phyloP scores from a whole-genome alignment of 2,797 vertebrate genomes.

The Poeciliopsis presidionis region DNA sequence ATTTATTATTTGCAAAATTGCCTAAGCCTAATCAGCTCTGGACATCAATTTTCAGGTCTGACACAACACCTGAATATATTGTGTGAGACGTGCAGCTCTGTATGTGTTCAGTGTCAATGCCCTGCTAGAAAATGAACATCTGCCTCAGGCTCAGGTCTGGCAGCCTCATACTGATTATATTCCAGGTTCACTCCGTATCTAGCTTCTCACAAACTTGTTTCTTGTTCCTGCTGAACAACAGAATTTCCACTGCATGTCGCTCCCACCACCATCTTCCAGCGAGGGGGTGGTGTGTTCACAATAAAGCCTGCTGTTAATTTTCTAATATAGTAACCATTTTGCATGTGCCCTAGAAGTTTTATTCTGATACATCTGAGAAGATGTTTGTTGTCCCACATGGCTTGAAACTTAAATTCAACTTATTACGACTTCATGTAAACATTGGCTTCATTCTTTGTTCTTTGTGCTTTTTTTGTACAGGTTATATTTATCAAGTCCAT shows the following conservation, averaged over 20 bases:
- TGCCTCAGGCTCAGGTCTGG: neutral
- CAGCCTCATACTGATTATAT: neutral
- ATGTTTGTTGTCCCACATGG: neutral
- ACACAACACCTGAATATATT: neutral
- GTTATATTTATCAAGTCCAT: neutral
- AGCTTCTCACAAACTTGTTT: neutral
- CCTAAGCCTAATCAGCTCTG: neutral
- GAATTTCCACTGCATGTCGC: neutral
- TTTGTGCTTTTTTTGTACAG: neutral
- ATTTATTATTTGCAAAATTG: neutral
- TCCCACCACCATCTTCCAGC: neutral
- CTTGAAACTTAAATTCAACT: neutral
- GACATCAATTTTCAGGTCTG: neutral
- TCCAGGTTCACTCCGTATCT: neutral
- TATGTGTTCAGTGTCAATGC: neutral
- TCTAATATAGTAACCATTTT: neutral
- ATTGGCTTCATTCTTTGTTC: neutral
- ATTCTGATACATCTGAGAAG: neutral
- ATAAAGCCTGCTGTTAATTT: neutral
- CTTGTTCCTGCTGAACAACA: neutral
- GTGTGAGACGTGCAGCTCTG: no score
- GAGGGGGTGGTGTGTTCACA: neutral
- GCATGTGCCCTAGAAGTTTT: neutral
- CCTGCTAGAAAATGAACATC: neutral
- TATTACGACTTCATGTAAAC: neutral